phyloP scores from a whole-genome alignment of 2,113 vertebrate genomes.

The Muntiacus muntjak region DNA sequence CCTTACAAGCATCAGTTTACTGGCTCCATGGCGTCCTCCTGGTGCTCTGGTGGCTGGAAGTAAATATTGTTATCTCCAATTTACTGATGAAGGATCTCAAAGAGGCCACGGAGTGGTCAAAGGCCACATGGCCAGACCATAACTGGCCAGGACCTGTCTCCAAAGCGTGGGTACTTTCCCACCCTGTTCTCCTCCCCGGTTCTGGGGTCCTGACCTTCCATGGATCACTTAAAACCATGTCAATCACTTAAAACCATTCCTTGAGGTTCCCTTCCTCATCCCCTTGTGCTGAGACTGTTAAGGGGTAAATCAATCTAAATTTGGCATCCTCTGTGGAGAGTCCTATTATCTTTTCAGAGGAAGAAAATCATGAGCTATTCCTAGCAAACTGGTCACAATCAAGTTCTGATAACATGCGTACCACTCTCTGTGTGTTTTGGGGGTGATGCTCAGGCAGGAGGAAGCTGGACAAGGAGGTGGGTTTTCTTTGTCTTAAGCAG shows the following conservation, averaged over 20 bases:
- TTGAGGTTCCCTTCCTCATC: background rate
- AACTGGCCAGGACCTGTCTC: background rate
- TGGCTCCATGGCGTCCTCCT: background rate
- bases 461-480: background rate
- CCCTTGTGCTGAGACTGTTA: background rate
- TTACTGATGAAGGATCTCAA: background rate
- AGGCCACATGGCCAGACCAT: too few relatives aligned
- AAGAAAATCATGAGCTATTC: too few relatives aligned
- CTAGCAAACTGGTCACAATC: rapidly evolving
- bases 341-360: background rate
- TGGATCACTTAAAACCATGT: rapidly evolving
- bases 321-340: rapidly evolving
- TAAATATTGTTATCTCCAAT: background rate
- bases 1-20: background rate
- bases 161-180: rapidly evolving
- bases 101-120: rapidly evolving
- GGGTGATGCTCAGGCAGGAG: too few relatives aligned
- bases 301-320: too few relatives aligned
- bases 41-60: rapidly evolving
- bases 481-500: background rate
- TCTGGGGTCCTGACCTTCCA: rapidly evolving
- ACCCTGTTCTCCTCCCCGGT: background rate
- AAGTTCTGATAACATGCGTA: rapidly evolving
- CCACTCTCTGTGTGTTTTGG: rapidly evolving
- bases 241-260: too few relatives aligned